Evolutionary conservation across 2,797 vertebrate species (phyloP), one percentile per base, ranked within the genome.

Genomic region (Rhynchotus rufescens): DNA sequence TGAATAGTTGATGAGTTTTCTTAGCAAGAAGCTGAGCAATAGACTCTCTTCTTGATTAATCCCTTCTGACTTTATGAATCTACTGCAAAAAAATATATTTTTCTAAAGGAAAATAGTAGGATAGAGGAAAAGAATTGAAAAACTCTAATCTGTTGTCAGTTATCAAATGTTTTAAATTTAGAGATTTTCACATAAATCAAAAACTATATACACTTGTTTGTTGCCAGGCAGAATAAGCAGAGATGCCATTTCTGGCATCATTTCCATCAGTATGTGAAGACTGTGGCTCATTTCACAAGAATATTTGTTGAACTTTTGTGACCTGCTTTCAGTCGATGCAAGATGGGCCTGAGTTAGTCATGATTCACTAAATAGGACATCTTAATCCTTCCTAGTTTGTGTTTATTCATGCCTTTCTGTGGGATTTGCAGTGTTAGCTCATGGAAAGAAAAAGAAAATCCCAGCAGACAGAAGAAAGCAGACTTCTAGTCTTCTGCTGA

Each of bases 381-480:
- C 91, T 82, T 98, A 98, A 97, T 98, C 97, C 95, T 52, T 77
- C 92, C 95, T 94, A 81, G 92, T 96, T 97, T 96, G 96, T 98
- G 97, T 98, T 97, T 98, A 97, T 96, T 94, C 88, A 59, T 96
- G 95, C 94, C 91, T 96, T 96, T 86, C 94, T 95, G 88, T 95
- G 80, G 94, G 97, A 97, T 97, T 98, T 97, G 88, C 69, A 94
- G 89, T 57, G 62, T 97, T 93, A 94, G 91, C 88, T 97, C 90
- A 86, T 96, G 95, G 95, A 97, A 96, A 95, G 88, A 91, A 94
- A 96, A 95, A 88, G 90, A 90, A 96, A 97, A 94, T 91, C 28
- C 54, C 54, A 89, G 85, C 81, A 90, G 92, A 94, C 62, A 93
- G 87, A 96, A 95, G 97, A 94, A 98, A 92, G 87, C 57, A 91